phyloP scores from a whole-genome alignment of 2,797 vertebrate genomes.

The Hippocampus kuda region DNA sequence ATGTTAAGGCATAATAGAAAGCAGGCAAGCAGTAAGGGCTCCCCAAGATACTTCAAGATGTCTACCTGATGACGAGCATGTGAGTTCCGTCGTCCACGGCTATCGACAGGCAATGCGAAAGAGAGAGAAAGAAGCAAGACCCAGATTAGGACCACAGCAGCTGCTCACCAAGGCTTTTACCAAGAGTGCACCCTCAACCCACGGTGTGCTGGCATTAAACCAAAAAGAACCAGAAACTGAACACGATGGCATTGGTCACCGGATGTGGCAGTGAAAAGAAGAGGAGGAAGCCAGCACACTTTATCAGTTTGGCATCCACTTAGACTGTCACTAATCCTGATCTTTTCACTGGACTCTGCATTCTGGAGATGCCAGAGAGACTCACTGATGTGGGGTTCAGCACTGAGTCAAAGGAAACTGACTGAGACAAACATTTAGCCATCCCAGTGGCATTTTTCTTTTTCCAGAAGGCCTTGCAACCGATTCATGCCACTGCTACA shows the following conservation, averaged over 20 bases:
- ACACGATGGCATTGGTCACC: slow-evolving; percentile 24
- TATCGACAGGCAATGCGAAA: slow-evolving; percentile 62
- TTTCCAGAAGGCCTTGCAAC: slow-evolving; percentile 33
- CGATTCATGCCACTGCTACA: slow-evolving; percentile 35
- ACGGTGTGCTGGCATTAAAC: slow-evolving; percentile 29
- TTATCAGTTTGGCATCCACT: slow-evolving; percentile 35
- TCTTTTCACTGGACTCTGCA: slow-evolving; percentile 33
- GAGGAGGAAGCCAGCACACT: slow-evolving; percentile 34
- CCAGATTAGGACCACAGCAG: slow-evolving; percentile 55
- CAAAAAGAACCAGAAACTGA: slow-evolving; percentile 24
- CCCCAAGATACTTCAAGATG: slow-evolving; percentile 40
- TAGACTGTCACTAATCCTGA: slow-evolving; percentile 38
- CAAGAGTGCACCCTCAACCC: slow-evolving; percentile 28
- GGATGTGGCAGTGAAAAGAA: slow-evolving; percentile 27
- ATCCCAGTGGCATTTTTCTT: slow-evolving; percentile 31
- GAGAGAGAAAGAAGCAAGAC: slow-evolving; percentile 49
- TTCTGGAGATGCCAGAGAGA: slow-evolving; percentile 36
- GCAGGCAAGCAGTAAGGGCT: slow-evolving; percentile 36
- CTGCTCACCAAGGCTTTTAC: slow-evolving; percentile 49
- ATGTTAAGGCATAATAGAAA: background rate
- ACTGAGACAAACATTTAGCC: slow-evolving; percentile 43
- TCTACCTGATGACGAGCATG: slow-evolving; percentile 96
- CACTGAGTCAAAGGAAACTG: slow-evolving; percentile 46
- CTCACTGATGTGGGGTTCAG: slow-evolving; percentile 48
- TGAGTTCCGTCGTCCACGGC: slow-evolving; percentile 98